Percentiles rank a stretch among this genome's conserved stretches.
phyloP scores from a whole-genome alignment of 2,113 vertebrate species.

The Equus quagga region DNA sequence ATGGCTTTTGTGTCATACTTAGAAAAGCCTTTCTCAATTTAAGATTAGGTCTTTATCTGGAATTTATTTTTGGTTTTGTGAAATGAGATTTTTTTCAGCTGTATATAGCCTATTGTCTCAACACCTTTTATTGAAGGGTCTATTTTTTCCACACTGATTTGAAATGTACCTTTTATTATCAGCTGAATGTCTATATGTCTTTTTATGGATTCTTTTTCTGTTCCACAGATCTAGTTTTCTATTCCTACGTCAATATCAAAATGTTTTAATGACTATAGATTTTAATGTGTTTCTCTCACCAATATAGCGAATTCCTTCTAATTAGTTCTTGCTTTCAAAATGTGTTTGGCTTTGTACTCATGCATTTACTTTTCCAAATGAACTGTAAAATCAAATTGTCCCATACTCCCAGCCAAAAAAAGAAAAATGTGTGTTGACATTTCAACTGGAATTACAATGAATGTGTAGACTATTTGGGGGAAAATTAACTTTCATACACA shows the following conservation, averaged over 20 bases:
- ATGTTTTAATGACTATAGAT: constrained; percentile 30
- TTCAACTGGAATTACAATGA: constrained; percentile 4
- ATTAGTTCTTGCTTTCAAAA: constrained; percentile 50
- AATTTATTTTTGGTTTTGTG: constrained; percentile 48
- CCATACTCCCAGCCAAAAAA: not conserved
- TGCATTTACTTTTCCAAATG: constrained; percentile 17
- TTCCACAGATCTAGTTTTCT: not conserved
- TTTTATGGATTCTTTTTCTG: constrained; percentile 18
- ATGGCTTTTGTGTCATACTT: constrained; percentile 24
- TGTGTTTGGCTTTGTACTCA: not conserved
- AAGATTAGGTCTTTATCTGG: not conserved
- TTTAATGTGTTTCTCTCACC: constrained; percentile 14
- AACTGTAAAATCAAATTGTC: not conserved
- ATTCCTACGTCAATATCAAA: not conserved
- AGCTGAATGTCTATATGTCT: not conserved
- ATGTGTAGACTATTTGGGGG: not conserved
- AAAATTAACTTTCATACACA: not conserved
- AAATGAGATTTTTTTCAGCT: not conserved
- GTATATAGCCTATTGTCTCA: not conserved
- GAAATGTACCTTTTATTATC: not conserved
- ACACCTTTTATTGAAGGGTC: not conserved
- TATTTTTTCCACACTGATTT: constrained; percentile 8
- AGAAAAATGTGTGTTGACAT: not conserved
- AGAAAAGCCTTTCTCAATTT: constrained; percentile 18
- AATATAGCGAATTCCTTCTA: not conserved